Conservation (phyloP, 2,888 invertebrate genomes). For the Eilema griseolum region DNA sequence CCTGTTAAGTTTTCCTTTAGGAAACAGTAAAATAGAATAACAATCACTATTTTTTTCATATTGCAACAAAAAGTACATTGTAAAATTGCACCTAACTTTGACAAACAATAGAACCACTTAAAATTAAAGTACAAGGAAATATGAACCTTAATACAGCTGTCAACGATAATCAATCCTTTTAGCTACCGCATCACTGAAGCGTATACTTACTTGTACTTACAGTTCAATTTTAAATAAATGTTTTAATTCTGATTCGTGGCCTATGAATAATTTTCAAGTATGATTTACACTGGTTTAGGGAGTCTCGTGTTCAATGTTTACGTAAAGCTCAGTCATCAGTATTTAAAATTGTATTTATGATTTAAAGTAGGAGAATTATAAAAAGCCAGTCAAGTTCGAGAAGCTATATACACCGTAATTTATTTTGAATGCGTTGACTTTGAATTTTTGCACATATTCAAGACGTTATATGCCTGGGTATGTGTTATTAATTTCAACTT, state of each 20-base stretch:
- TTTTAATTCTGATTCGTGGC: background rate
- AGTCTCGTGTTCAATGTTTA: no score
- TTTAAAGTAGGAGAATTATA: no score
- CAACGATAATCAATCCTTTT: conserved; percentile 19
- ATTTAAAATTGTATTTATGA: no score
- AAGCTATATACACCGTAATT: no score
- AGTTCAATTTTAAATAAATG: conserved; percentile 33
- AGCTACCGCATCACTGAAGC: conserved; percentile 55
- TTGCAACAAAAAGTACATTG: background rate
- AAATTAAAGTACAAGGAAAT: conserved; percentile 11
- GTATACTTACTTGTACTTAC: conserved; percentile 47
- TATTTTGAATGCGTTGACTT: no score
- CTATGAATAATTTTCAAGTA: background rate
- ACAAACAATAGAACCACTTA: conserved; percentile 16
- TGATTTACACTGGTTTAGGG: background rate
- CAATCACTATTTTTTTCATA: background rate
- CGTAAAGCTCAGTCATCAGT: no score
- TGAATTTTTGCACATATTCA: no score
- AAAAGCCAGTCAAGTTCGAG: no score
- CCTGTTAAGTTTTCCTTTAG: background rate
- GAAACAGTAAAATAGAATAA: background rate
- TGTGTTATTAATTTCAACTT: no score
- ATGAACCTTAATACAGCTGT: conserved; percentile 18
- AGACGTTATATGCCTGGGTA: no score
- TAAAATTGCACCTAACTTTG: conserved; percentile 1